These are phyloP conservation scores for Tilapia sparmanii DNA, from an alignment of 2,113 vertebrate species.

Conservation along the genomic window DNA sequence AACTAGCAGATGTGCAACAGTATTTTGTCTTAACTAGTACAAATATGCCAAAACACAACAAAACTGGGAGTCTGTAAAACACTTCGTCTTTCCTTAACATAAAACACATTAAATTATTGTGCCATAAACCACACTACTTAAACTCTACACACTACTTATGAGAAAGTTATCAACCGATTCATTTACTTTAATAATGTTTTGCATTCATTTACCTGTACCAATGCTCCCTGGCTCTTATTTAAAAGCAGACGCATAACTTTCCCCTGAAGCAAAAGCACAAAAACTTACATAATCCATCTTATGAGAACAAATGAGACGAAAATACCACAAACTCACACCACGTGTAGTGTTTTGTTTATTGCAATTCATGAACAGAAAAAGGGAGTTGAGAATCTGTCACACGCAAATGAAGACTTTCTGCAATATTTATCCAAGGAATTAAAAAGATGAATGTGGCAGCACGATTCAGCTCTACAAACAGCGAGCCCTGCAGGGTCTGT, in stretches of 20 bases:
- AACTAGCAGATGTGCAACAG: neutral
- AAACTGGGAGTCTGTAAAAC: neutral
- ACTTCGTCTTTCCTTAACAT: neutral
- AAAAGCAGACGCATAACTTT: neutral
- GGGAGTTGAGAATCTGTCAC: neutral
- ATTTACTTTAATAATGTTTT: neutral
- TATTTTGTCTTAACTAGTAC: neutral
- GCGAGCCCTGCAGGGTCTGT: conserved; percentile 15
- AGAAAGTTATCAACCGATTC: neutral
- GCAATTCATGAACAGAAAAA: neutral
- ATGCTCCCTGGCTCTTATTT: neutral
- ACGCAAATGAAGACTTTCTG: conserved; percentile 7
- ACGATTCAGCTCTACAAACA: conserved; percentile 10
- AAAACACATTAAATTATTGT: neutral
- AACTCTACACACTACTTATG: neutral
- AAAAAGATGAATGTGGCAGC: conserved; percentile 40
- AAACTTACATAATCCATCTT: neutral
- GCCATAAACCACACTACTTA: neutral
- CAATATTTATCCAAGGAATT: conserved; percentile 58
- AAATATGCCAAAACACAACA: neutral
- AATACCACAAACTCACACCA: neutral
- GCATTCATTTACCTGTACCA: neutral
- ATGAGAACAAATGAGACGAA: neutral
- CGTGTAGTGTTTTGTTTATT: conserved; percentile 27
- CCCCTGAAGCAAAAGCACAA: neutral